Conservation (phyloP, 2,888 invertebrate species). For the Danaus chrysippus region DNA sequence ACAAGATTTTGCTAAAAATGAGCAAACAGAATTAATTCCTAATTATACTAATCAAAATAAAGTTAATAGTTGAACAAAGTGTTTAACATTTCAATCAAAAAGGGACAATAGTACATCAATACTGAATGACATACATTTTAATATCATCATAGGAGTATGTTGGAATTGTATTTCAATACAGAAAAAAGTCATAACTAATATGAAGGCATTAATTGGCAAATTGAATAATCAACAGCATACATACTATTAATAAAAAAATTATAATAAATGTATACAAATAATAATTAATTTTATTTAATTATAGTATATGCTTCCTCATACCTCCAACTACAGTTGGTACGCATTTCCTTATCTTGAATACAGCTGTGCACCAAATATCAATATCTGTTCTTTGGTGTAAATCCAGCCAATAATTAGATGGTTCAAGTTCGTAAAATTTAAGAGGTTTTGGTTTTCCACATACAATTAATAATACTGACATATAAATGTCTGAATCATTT, state of each 20-base stretch:
- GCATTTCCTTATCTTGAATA: constrained; percentile 68
- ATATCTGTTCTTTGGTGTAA: constrained; percentile 58
- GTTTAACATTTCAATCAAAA: too few species aligned
- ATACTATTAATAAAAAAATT: too few species aligned
- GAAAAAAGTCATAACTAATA: too few species aligned
- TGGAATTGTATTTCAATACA: too few species aligned
- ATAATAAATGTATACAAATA: too few species aligned
- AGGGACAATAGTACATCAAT: too few species aligned
- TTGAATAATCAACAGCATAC: too few species aligned
- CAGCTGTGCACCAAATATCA: constrained; percentile 64
- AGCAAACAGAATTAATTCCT: constrained; percentile 2
- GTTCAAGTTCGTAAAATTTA: constrained; percentile 57
- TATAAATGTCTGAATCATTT: constrained; percentile 62
- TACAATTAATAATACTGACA: constrained; percentile 64
- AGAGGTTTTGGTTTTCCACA: constrained; percentile 61
- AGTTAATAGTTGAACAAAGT: neutral
- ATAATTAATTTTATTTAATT: neutral
- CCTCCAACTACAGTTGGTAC: constrained; percentile 64
- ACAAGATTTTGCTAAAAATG: constrained; percentile 59
- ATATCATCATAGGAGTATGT: too few species aligned
- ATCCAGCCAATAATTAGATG: constrained; percentile 61
- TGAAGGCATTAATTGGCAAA: too few species aligned
- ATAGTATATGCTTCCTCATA: constrained; percentile 37
- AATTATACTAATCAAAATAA: neutral
- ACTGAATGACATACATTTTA: too few species aligned